Conservation (phyloP, 2,797 vertebrate species). For the Serranus cabrilla region DNA sequence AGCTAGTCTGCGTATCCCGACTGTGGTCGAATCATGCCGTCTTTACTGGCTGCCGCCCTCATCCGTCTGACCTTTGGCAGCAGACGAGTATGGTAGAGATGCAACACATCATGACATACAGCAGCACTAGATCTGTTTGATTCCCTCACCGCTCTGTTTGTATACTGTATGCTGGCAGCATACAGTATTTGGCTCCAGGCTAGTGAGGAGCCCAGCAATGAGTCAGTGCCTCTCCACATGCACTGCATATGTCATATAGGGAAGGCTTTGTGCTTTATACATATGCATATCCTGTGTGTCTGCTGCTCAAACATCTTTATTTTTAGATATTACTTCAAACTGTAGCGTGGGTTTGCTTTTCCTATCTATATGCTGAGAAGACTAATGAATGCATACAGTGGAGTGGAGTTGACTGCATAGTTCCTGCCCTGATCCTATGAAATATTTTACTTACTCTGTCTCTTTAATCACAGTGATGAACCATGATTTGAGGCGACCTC, state of each 20-base stretch:
- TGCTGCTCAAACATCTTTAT: constrained; percentile 47
- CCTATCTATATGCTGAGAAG: constrained; percentile 8
- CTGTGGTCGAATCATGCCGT: not conserved
- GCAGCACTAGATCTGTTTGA: constrained; percentile 20
- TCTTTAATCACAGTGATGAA: constrained; percentile 6
- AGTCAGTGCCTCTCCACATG: constrained; percentile 54
- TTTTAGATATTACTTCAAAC: constrained; percentile 59
- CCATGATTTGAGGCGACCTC: not conserved
- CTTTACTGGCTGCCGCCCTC: constrained; percentile 1
- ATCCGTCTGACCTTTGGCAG: constrained; percentile 32
- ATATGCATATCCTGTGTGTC: constrained; percentile 51
- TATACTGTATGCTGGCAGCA: constrained; percentile 46
- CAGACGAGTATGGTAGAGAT: constrained; percentile 1
- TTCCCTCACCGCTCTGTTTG: constrained; percentile 37
- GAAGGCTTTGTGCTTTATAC: constrained; percentile 47
- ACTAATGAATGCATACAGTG: constrained; percentile 29
- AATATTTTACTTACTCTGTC: constrained; percentile 16
- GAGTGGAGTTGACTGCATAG: not conserved
- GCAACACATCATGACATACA: constrained; percentile 11
- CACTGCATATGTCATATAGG: constrained; percentile 50
- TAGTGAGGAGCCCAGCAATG: constrained; percentile 39
- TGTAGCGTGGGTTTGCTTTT: constrained; percentile 43
- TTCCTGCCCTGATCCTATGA: constrained; percentile 28
- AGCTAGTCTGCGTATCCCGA: not conserved
- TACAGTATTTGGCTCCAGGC: constrained; percentile 54